Evolutionary conservation across 2,888 invertebrate species (phyloP).

Genomic region (Drosophila meridionalis): DNA sequence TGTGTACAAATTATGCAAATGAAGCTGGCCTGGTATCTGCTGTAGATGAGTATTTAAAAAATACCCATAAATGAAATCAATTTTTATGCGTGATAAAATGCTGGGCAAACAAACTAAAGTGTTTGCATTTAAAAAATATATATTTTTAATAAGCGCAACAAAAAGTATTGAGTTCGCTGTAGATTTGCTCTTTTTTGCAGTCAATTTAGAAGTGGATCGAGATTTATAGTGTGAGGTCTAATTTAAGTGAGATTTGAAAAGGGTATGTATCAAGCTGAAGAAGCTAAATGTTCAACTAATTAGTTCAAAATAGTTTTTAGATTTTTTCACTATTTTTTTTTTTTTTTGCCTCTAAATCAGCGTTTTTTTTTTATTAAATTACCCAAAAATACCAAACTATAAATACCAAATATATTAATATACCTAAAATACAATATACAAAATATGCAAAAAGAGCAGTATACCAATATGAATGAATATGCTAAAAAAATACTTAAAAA

Average conservation of each 20-base stretch:
- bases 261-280: background rate
- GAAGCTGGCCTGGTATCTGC: constrained; percentile 12
- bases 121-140: constrained; percentile 17
- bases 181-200: background rate
- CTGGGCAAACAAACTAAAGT: constrained; percentile 38
- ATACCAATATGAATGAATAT: too few species aligned
- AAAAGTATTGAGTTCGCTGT: background rate
- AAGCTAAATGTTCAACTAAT: background rate
- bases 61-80: constrained; percentile 43
- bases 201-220: too few species aligned
- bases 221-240: background rate
- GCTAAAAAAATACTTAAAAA: too few species aligned
- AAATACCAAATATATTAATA: background rate
- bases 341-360: too few species aligned
- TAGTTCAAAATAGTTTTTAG: background rate
- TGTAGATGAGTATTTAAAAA: constrained; percentile 2
- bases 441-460: background rate
- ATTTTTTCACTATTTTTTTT: background rate
- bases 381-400: too few species aligned
- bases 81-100: constrained; percentile 46
- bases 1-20: constrained; percentile 72
- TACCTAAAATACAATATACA: background rate
- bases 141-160: background rate
- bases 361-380: background rate
- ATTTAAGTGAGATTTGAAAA: background rate